Evolutionary conservation across 1,140 invertebrate genomes (phyloP), one percentile per base, ranked within the genome.

Genomic region (Helicoverpa zea): DNA sequence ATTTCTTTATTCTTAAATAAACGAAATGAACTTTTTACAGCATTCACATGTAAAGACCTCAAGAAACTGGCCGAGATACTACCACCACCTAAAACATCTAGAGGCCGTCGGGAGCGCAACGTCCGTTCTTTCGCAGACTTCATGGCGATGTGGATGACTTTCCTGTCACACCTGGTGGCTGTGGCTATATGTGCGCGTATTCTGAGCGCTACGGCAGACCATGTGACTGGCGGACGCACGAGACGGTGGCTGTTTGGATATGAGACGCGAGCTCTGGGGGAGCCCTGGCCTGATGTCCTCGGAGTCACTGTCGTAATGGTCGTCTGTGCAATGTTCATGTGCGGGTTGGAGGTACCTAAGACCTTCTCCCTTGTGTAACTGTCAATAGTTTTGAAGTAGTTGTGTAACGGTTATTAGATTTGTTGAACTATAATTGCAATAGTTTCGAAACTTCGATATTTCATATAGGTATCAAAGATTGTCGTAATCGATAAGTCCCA

Each of bases 201-300:
- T 0, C 92, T 97, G 16, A 97, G 96, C 74, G 96, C 96, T 7
- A 96, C 96, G 9, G 94, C 97, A 35, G 96, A 97, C 90, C 96
- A 96, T 81, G 96, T 97, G 77, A 97, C 96, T 12, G 96, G 95
- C 4, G 96, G 96, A 1, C 86, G 96, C 43, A 96, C 96, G 0
- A 95, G 96, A 81, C 90, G 91, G 51, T 96, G 96, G 95, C 83
- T 96, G 29, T 96, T 96, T 83, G 96, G 96, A 0, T 92, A 96
- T 54, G 95, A 96, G 82, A 95, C 95, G 2, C 90, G 95, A 91
- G 94, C 96, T n/a, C 88, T 96, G 70, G 96, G 96, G 2, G 97
- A 97, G 87, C 96, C 96, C 4, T 97, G 96, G 96, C 96, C 97
- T 61, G 97, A 97, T 92, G 96, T 97, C 1, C 85, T 97, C 18